phyloP scores from a whole-genome alignment of 2,888 invertebrate species.

The Hybos culiciformis region DNA sequence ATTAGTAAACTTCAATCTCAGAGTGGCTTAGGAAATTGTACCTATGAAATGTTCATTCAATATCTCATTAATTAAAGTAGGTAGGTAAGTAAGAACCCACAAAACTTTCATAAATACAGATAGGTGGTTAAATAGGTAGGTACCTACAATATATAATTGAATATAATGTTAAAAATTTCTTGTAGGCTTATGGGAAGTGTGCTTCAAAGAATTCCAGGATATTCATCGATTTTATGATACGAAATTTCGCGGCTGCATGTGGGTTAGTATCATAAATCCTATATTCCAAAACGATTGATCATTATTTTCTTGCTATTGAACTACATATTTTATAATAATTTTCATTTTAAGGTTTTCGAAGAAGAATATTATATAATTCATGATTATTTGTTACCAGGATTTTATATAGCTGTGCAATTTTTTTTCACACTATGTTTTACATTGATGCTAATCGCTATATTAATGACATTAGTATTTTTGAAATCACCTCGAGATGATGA shows the following conservation, averaged over 20 bases:
- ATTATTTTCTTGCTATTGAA: no score
- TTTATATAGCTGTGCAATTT: slow-evolving; percentile 87
- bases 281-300: no score
- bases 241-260: slow-evolving; percentile 79
- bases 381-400: slow-evolving; percentile 75
- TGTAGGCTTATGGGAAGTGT: slow-evolving; percentile 88
- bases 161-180: slow-evolving; percentile 17
- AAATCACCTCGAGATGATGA: slow-evolving; percentile 64
- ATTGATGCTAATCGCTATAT: slow-evolving; percentile 58
- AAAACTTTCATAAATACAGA: neutral
- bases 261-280: no score
- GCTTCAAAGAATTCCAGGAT: slow-evolving; percentile 79
- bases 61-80: neutral
- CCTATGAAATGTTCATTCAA: no score
- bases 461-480: slow-evolving; percentile 59
- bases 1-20: no score
- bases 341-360: no score
- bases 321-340: no score
- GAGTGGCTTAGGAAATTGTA: no score
- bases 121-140: no score
- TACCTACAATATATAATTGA: neutral
- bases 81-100: neutral
- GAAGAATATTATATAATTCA: slow-evolving; percentile 93
- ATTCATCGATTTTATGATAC: slow-evolving; percentile 74
- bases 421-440: slow-evolving; percentile 84